Evolutionary conservation across 1,140 invertebrate species (phyloP), one percentile per base, ranked within the genome.

Genomic region (Steinernema feltiae): DNA sequence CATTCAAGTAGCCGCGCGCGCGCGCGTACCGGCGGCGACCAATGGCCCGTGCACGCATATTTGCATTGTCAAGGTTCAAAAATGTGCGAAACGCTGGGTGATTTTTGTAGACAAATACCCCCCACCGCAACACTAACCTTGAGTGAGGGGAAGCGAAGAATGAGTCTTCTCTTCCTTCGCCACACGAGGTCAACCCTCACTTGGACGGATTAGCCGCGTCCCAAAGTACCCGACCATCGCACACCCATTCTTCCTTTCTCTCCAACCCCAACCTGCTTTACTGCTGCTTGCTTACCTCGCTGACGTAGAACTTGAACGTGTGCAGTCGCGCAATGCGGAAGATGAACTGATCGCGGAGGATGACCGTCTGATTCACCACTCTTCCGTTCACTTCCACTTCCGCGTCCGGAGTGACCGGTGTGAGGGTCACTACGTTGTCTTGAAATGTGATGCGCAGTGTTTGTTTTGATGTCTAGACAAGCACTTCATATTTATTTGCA

Each of bases 361-460:
- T 63, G 2, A 63, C 53, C 15, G 53, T 63, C 2, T 63, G 53
- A 27, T 63, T 63, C 53, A 63, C 53, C 53, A 27, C 12, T 3
- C 53, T 7, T 63, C 53, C 53, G 53, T 63, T 79, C 29, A 82
- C 76, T 73, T 82, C 75, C n/a, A 82, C 72, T 17, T 70, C 30
- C 21, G 81, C 78, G 29, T 78, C 72, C 30, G 74, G 46, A 31
- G 78, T 69, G 1, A 71, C 48, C 3, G 81, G 81, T 18, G 80
- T 80, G 27, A 82, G 18, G 30, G 76, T 82, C n/a, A 82, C 81
- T 0, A 78, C 80, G 24, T 77, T 79, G 35, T 82, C 81, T 75
- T 71, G 76, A 21, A 82, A 79, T 1, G 77, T 71, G 18, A 82
- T 73, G 1, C 73, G 53, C 81, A 83, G 48, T 82, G 81, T 30